phyloP scores from a whole-genome alignment of 2,113 vertebrate species.

The Eolophus roseicapilla region DNA sequence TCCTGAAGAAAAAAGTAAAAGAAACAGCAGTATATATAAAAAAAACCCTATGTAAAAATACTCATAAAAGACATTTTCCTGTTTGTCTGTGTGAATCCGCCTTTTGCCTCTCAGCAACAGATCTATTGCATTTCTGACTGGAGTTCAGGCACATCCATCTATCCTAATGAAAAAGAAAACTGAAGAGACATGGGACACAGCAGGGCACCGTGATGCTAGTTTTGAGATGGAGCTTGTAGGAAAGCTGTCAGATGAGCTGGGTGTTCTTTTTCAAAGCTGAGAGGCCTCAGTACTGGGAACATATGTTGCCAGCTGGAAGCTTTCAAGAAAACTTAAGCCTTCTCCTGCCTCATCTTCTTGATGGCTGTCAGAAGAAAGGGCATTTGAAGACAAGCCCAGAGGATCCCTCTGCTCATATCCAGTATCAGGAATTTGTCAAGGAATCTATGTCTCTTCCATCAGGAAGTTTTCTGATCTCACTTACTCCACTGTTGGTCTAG shows the following conservation, averaged over 20 bases:
- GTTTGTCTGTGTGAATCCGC: too few species aligned
- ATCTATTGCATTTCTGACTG: not conserved
- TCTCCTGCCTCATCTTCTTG: not conserved
- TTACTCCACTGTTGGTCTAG: not conserved
- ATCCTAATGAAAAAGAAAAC: not conserved
- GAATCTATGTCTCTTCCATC: not conserved
- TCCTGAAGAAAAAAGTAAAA: not conserved
- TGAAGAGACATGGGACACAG: not conserved
- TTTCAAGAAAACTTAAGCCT: not conserved
- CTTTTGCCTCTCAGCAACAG: not conserved
- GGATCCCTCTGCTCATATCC: not conserved
- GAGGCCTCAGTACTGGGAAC: not conserved
- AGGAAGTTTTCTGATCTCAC: not conserved
- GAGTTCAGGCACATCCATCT: not conserved
- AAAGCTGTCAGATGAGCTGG: not conserved
- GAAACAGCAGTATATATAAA: not conserved
- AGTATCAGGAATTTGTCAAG: not conserved
- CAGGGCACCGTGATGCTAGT: fast-evolving
- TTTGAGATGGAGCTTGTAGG: not conserved
- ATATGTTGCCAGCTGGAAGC: not conserved
- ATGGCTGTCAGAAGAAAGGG: not conserved
- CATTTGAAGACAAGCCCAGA: not conserved
- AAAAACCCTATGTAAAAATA: not conserved
- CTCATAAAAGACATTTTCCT: not conserved
- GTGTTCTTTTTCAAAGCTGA: not conserved